These are phyloP conservation scores for Vanessa tameamea DNA, from an alignment of 1,140 invertebrate genomes.

Conservation along the genomic window DNA sequence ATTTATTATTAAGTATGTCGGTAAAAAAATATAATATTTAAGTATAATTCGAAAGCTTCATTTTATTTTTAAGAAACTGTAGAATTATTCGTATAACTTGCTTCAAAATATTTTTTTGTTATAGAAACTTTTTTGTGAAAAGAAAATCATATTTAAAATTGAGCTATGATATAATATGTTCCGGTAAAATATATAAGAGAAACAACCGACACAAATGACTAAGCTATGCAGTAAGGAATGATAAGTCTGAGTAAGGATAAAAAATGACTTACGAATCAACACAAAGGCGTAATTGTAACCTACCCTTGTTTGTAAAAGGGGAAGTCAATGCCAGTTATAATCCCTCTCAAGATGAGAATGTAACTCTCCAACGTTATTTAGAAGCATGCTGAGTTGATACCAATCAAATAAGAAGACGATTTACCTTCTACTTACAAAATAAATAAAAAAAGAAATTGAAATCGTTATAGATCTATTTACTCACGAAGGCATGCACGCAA, in stretches of 20 bases:
- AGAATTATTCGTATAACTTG: too few species aligned
- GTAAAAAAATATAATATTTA: too few species aligned
- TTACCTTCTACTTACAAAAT: neutral
- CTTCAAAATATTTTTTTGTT: too few species aligned
- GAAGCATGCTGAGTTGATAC: neutral
- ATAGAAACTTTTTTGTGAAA: too few species aligned
- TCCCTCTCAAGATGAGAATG: neutral
- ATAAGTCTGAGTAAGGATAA: neutral
- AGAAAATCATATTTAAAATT: too few species aligned
- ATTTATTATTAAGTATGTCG: too few species aligned
- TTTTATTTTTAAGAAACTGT: too few species aligned
- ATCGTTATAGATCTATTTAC: neutral
- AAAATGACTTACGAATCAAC: neutral
- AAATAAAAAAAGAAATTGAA: neutral
- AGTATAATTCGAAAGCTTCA: too few species aligned
- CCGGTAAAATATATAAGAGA: too few species aligned
- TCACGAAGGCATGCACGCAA: too few species aligned
- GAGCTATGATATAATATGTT: too few species aligned
- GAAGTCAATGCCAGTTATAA: conserved; percentile 4
- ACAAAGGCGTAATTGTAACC: neutral
- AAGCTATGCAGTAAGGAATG: neutral
- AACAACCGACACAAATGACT: too few species aligned
- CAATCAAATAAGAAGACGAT: neutral
- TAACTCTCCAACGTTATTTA: neutral
- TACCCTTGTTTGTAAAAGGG: conserved; percentile 5